These are phyloP conservation scores for Plutella xylostella DNA, from an alignment of 2,888 invertebrate species.

Conservation along the genomic window DNA sequence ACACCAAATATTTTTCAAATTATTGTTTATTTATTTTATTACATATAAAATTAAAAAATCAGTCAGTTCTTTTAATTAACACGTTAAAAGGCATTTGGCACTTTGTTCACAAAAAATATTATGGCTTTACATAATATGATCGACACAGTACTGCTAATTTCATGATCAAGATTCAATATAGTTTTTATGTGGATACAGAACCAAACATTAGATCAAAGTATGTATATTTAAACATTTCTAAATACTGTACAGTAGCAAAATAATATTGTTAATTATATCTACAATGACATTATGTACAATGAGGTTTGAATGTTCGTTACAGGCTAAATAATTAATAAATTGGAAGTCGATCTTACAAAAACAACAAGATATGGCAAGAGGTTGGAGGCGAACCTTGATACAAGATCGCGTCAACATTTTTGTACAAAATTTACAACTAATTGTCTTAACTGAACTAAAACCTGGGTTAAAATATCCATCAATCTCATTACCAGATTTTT, in stretches of 20 bases:
- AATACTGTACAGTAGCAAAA: no score
- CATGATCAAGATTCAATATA: no score
- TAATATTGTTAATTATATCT: conserved; percentile 13
- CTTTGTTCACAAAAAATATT: conserved; percentile 55
- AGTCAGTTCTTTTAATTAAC: conserved; percentile 62
- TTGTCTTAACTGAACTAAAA: no score
- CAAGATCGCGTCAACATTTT: conserved; percentile 54
- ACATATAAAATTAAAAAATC: conserved; percentile 26
- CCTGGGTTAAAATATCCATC: no score
- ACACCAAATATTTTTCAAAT: not conserved
- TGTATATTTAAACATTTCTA: no score
- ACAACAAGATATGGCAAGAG: conserved; percentile 63
- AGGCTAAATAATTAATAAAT: conserved; percentile 11
- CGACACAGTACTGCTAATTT: no score
- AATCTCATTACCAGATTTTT: conserved; percentile 26
- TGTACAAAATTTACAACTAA: no score
- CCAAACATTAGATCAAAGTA: no score
- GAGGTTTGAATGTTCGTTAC: conserved; percentile 23
- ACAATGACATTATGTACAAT: conserved; percentile 28
- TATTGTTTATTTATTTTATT: conserved; percentile 23
- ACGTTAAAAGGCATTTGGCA: conserved; percentile 59
- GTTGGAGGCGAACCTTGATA: conserved; percentile 57
- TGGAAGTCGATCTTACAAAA: conserved; percentile 12
- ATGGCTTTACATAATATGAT: conserved; percentile 42
- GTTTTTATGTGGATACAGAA: no score